Evolutionary conservation across 2,797 vertebrate genomes (phyloP).

Genomic region (Pygocentrus nattereri): DNA sequence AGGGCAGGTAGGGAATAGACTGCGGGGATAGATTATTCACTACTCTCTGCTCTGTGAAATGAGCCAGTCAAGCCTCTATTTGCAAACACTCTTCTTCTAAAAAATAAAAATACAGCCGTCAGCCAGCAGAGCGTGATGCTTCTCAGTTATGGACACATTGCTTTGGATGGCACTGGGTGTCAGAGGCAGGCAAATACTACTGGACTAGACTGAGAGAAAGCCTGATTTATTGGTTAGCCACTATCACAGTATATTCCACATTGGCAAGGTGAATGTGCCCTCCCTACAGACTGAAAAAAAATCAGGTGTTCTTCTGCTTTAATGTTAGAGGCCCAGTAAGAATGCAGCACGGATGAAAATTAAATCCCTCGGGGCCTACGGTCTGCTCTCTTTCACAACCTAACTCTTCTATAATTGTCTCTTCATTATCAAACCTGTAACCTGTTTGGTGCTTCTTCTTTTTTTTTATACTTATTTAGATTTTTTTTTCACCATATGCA

Average conservation of each 20-base stretch:
- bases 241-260: constrained; percentile 1
- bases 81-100: background rate
- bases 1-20: constrained; percentile 8
- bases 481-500: too few relatives aligned
- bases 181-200: constrained; percentile 9
- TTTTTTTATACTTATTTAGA: too few relatives aligned
- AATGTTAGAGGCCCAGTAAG: constrained; percentile 11
- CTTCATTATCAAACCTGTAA: background rate
- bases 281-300: constrained; percentile 28
- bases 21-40: constrained; percentile 17
- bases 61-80: background rate
- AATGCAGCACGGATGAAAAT: background rate
- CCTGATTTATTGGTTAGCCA: constrained; percentile 44
- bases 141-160: constrained; percentile 1
- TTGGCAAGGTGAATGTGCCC: constrained; percentile 24
- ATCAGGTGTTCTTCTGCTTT: constrained; percentile 37
- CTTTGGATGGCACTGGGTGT: background rate
- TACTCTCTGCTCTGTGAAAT: constrained; percentile 21
- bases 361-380: background rate
- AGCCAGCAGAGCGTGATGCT: background rate
- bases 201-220: constrained; percentile 24
- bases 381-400: background rate
- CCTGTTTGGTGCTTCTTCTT: too few relatives aligned
- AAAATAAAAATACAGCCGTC: background rate
- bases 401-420: background rate